Percentiles rank a stretch among this genome's conserved stretches.
These are phyloP conservation scores for Virgularia gustaviana DNA, from an alignment of 92 coral and sea anemone genomes.

Conservation along the genomic window DNA sequence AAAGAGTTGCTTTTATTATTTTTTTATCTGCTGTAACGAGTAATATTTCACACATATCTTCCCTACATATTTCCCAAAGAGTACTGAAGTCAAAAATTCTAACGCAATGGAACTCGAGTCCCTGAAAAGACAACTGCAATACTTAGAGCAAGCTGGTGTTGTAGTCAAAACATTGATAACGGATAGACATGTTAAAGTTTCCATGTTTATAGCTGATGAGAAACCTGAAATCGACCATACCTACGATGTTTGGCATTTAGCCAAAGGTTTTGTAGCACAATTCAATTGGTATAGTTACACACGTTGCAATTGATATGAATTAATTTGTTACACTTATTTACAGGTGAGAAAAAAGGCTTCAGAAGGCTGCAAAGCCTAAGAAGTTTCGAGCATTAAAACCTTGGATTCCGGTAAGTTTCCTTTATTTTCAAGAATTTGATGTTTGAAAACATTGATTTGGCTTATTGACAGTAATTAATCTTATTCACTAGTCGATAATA, in stretches of 20 bases:
- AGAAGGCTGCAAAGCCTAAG: constrained; percentile 26
- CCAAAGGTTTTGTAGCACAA: constrained; percentile 20
- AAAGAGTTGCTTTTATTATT: neutral
- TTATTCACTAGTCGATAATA: constrained; percentile 19
- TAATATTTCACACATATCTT: neutral
- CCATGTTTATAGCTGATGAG: constrained; percentile 7
- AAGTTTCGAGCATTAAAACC: constrained; percentile 30
- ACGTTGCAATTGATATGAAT: neutral
- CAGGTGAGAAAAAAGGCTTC: constrained; percentile 37
- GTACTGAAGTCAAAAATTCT: constrained; percentile 43
- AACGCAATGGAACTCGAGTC: constrained; percentile 45
- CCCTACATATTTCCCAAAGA: constrained; percentile 6
- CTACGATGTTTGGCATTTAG: constrained; percentile 41
- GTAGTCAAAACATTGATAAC: constrained; percentile 23
- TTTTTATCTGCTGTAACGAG: neutral
- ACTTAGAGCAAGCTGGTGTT: constrained; percentile 18
- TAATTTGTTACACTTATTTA: neutral
- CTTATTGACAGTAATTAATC: too few relatives aligned
- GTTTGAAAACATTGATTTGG: neutral
- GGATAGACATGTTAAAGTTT: constrained; percentile 35
- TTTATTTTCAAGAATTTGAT: neutral
- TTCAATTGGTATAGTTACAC: neutral
- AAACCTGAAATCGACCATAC: constrained; percentile 32
- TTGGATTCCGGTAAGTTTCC: constrained; percentile 37
- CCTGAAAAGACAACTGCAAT: constrained; percentile 32